These are phyloP conservation scores for Achroia grisella DNA, from an alignment of 1,140 invertebrate genomes.

Conservation along the genomic window DNA sequence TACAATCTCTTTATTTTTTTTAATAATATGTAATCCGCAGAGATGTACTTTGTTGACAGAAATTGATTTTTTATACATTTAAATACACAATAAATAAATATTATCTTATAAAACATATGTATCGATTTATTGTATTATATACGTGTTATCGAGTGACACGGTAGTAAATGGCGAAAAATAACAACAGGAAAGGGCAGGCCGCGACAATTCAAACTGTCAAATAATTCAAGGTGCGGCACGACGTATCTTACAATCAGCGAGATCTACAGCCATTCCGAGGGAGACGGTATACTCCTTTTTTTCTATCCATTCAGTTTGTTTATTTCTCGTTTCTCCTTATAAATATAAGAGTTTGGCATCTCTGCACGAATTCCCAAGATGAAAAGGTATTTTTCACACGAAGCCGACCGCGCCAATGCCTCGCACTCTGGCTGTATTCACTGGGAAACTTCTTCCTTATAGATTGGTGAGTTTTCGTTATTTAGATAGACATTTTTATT, in stretches of 20 bases:
- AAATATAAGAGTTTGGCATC: conserved; percentile 64
- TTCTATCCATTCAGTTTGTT: conserved; percentile 57
- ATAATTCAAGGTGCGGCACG: conserved; percentile 61
- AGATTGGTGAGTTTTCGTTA: conserved; percentile 18
- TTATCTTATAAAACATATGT: conserved; percentile 5
- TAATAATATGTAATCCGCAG: no score
- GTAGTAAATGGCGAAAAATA: conserved; percentile 35
- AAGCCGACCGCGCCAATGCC: conserved; percentile 25
- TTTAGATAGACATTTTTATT: no score
- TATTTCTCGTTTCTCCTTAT: conserved; percentile 58
- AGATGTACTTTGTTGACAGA: no score
- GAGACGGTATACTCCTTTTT: conserved; percentile 42
- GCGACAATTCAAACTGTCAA: conserved; percentile 66
- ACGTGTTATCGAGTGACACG: conserved; percentile 32
- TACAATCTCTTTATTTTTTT: no score
- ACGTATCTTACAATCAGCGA: conserved; percentile 66
- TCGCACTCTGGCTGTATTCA: conserved; percentile 25
- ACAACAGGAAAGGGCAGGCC: conserved; percentile 42
- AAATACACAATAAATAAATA: no score
- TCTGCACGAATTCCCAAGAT: conserved; percentile 61
- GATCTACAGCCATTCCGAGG: conserved; percentile 51
- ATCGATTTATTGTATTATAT: conserved; percentile 36
- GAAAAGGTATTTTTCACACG: conserved; percentile 62
- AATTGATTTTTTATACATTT: no score
- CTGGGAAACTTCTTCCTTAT: conserved; percentile 28